Conservation (phyloP, 2,797 vertebrate species). For the Poeciliopsis gracilis region DNA sequence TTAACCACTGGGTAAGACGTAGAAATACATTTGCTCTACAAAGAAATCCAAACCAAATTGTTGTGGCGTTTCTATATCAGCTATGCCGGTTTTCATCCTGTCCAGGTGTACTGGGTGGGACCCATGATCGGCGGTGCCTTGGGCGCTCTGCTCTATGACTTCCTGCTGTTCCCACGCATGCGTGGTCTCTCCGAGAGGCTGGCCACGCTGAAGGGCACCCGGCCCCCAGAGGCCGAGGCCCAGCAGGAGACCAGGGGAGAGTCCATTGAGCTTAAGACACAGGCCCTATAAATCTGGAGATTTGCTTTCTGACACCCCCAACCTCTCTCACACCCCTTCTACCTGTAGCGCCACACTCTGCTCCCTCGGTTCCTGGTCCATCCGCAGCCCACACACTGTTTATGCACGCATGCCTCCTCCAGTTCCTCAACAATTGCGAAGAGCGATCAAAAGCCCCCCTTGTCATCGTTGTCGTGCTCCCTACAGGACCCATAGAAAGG, state of each 20-base stretch:
- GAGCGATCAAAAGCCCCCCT: constrained; percentile 35
- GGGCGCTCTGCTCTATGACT: constrained; percentile 91
- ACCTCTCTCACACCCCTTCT: constrained; percentile 38
- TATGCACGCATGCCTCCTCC: constrained; percentile 64
- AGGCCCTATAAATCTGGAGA: constrained; percentile 83
- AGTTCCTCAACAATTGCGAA: constrained; percentile 34
- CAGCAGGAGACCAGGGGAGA: constrained; percentile 86
- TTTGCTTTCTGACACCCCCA: constrained; percentile 55
- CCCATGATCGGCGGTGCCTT: constrained; percentile 91
- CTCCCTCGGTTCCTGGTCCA: constrained; percentile 56
- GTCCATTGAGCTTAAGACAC: constrained; percentile 92
- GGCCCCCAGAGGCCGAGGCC: constrained; percentile 79
- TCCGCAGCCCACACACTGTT: constrained; percentile 47
- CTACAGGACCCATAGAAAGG: constrained; percentile 58
- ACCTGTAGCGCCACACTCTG: constrained; percentile 36
- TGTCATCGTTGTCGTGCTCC: constrained; percentile 47
- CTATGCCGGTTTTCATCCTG: not conserved
- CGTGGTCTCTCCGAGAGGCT: constrained; percentile 90
- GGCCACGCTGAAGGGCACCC: constrained; percentile 88
- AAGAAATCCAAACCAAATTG: not conserved
- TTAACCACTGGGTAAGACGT: constrained; percentile 93
- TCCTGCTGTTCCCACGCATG: constrained; percentile 91
- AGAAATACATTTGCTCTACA: not conserved
- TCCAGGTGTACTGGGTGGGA: constrained; percentile 92
- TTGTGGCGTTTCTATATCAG: not conserved